Conservation (phyloP, 2,113 vertebrate genomes). For the Forbesichthys agassizii region DNA sequence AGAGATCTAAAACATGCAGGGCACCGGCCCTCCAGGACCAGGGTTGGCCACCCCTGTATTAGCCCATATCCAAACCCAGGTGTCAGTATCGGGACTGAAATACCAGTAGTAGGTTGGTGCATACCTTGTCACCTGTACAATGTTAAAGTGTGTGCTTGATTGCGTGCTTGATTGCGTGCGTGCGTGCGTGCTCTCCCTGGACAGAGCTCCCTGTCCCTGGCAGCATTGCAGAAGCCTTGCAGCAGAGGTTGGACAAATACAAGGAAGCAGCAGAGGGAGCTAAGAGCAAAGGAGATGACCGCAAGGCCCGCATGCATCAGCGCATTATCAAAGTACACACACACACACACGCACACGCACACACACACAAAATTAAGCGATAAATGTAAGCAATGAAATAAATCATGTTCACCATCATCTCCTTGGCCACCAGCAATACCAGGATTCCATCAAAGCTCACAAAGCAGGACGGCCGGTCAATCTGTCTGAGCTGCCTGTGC, state of each 20-base stretch:
- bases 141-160: background rate
- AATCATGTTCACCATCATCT: background rate
- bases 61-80: too few species aligned
- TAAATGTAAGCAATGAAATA: background rate
- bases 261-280: conserved; percentile 80
- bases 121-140: background rate
- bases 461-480: conserved; percentile 82
- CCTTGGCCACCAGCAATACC: conserved; percentile 84
- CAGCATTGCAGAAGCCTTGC: conserved; percentile 82
- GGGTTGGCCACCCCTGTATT: too few species aligned
- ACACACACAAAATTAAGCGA: background rate
- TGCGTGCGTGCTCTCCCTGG: conserved; percentile 21
- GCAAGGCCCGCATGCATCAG: conserved; percentile 91
- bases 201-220: conserved; percentile 78
- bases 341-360: background rate
- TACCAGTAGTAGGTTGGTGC: background rate
- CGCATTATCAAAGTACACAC: conserved; percentile 85
- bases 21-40: too few species aligned
- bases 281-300: conserved; percentile 85
- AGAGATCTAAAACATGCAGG: too few species aligned
- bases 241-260: conserved; percentile 90
- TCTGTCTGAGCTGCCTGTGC: conserved; percentile 84
- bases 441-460: conserved; percentile 84
- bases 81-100: background rate
- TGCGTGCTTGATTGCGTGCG: conserved; percentile 11